These are phyloP conservation scores for Alcis repandata DNA, from an alignment of 2,888 invertebrate species.

Conservation along the genomic window DNA sequence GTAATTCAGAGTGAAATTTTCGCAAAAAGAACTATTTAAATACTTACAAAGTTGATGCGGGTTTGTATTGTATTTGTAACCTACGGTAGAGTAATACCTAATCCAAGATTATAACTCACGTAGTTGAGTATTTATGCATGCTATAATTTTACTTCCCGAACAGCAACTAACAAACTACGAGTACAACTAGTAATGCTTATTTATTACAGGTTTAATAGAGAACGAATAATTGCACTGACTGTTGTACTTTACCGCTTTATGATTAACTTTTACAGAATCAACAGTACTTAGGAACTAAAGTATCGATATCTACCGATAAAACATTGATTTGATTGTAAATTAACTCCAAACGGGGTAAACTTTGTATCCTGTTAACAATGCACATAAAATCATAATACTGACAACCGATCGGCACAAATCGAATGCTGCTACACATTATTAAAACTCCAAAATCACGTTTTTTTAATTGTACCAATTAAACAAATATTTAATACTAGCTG, in stretches of 20 bases:
- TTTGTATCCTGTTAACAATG: constrained; percentile 7
- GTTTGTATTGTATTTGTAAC: constrained; percentile 3
- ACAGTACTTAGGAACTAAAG: too few species aligned
- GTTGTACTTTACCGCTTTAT: constrained; percentile 53
- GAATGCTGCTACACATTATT: too few species aligned
- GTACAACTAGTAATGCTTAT: constrained; percentile 55
- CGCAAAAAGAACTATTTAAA: background rate
- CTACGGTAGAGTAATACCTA: constrained; percentile 10
- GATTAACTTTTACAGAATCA: constrained; percentile 30
- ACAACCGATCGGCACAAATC: constrained; percentile 14
- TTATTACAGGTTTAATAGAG: constrained; percentile 60
- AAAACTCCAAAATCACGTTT: too few species aligned
- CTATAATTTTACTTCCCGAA: constrained; percentile 67
- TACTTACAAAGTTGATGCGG: background rate
- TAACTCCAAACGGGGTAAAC: constrained; percentile 8
- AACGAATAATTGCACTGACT: constrained; percentile 63
- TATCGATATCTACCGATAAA: constrained; percentile 1
- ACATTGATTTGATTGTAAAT: constrained; percentile 12
- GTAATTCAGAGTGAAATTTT: background rate
- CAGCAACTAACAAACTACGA: constrained; percentile 52
- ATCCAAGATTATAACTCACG: constrained; percentile 47
- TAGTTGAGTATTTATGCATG: constrained; percentile 58
- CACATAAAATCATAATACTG: constrained; percentile 7
- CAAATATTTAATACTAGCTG: too few species aligned
- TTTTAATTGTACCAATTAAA: too few species aligned